Evolutionary conservation across 2,888 invertebrate species (phyloP).

Genomic region (Cephonodes hylas): DNA sequence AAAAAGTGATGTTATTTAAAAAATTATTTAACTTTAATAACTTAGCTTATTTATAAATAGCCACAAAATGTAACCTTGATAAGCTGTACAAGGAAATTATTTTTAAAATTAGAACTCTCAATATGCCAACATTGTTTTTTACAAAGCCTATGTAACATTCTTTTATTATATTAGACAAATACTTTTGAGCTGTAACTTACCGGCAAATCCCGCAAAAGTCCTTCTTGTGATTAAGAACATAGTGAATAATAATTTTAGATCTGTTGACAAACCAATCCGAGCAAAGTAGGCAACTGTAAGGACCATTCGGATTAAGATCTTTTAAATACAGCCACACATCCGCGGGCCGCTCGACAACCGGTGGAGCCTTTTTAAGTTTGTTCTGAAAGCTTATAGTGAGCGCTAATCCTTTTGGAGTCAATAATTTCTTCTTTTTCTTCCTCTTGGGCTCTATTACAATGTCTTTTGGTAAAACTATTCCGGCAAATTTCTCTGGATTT

Average conservation of each 20-base stretch:
- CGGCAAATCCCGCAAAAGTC: constrained; percentile 77
- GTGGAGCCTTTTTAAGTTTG: constrained; percentile 20
- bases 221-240: constrained; percentile 76
- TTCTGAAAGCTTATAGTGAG: constrained; percentile 40
- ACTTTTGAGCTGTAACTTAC: constrained; percentile 36
- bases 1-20: too few relatives aligned
- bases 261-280: constrained; percentile 74
- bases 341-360: constrained; percentile 57
- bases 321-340: constrained; percentile 78
- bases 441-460: constrained; percentile 30
- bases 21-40: too few relatives aligned
- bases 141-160: too few relatives aligned
- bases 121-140: too few relatives aligned
- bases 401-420: constrained; percentile 28
- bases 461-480: constrained; percentile 14
- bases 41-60: too few relatives aligned
- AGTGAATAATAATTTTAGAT: constrained; percentile 70
- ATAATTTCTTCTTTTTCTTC: constrained; percentile 41
- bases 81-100: not conserved
- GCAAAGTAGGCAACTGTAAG: constrained; percentile 72
- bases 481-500: constrained; percentile 35
- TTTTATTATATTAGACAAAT: not conserved
- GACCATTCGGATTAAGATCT: constrained; percentile 68
- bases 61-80: not conserved
- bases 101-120: too few relatives aligned